Evolutionary conservation across 2,888 invertebrate genomes (phyloP), one percentile per base, ranked within the genome.

Genomic region (Desoria tigrina): DNA sequence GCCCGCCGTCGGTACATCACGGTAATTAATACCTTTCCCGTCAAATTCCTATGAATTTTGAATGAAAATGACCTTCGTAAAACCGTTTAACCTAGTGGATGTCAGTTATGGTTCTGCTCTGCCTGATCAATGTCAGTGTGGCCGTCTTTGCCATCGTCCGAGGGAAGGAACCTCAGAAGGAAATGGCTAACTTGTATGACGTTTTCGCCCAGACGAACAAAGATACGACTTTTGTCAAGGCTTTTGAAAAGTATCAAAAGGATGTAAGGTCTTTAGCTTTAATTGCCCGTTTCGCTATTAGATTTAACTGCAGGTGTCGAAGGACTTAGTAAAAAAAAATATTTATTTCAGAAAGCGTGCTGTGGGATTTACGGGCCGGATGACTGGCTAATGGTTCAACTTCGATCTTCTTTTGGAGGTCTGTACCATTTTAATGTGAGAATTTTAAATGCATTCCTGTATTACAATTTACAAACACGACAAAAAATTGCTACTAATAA

Each of bases 291-390:
- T n/a, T n/a, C n/a, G n/a, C n/a, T n/a, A n/a, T n/a, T n/a, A n/a
- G n/a, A n/a, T n/a, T n/a, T n/a, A n/a, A n/a, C n/a, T n/a, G 23
- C 16, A n/a, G 28, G 7, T 49, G 2, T 18, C 21, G 6, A 21
- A 51, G 16, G 6, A 18, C n/a, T 9, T 24, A 42, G 23, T 7
- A 39, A 21, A 24, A 9, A 42, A 21, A 32, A 21, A 3, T 21
- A n/a, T 18, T 32, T 39, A 26, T 37, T 37, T 27, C 27, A 74
- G 73, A 63, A 70, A 49, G 67, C 61, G 27, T 74, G 73, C 37
- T 74, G 73, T 56, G 74, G 73, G 6, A 58, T 74, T 32, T 72
- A 69, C 28, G 69, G 72, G 21, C 65, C 72, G n/a, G 71, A 75
- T 26, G 75, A 75, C 55, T 75, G 75, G 75, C 57, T 74, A 14